Evolutionary conservation across 2,888 invertebrate species (phyloP).

Genomic region (Ommatoiulus sabulosus): DNA sequence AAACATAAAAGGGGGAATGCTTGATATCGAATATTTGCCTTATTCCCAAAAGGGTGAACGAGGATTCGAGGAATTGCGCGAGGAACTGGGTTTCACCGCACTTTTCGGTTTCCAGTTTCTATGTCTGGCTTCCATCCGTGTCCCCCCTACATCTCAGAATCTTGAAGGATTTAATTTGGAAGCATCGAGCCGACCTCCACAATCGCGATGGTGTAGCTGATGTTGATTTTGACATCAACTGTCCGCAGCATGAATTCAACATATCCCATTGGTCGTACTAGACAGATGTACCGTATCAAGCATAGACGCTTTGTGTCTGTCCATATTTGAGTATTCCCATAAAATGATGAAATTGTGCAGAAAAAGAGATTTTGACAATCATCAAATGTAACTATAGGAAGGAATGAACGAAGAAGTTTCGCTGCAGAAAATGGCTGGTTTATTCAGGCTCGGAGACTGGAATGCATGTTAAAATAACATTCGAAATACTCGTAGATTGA

Average conservation of each 20-base stretch:
- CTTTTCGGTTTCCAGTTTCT: neutral
- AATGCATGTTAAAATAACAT: too few species aligned
- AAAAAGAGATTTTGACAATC: too few species aligned
- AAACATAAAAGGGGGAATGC: constrained; percentile 15
- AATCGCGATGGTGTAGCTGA: neutral
- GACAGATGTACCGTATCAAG: too few species aligned
- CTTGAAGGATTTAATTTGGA: neutral
- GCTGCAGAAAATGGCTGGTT: too few species aligned
- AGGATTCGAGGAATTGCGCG: neutral
- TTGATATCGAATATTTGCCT: constrained; percentile 13
- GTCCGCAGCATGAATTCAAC: neutral
- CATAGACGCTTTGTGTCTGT: too few species aligned
- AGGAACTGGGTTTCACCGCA: neutral
- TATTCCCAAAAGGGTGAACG: neutral
- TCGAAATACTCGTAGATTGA: too few species aligned
- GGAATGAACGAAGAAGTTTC: too few species aligned
- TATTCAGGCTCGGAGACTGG: too few species aligned
- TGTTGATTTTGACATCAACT: neutral
- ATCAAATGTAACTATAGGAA: too few species aligned
- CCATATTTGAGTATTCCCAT: too few species aligned
- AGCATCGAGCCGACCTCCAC: neutral
- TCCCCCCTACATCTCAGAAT: neutral
- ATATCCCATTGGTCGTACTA: too few species aligned
- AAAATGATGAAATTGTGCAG: too few species aligned
- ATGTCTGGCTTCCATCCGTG: neutral